Evolutionary conservation across 2,113 vertebrate species (phyloP), one percentile per base, ranked within the genome.

Genomic region (Rhinopomastus cyanomelas): DNA sequence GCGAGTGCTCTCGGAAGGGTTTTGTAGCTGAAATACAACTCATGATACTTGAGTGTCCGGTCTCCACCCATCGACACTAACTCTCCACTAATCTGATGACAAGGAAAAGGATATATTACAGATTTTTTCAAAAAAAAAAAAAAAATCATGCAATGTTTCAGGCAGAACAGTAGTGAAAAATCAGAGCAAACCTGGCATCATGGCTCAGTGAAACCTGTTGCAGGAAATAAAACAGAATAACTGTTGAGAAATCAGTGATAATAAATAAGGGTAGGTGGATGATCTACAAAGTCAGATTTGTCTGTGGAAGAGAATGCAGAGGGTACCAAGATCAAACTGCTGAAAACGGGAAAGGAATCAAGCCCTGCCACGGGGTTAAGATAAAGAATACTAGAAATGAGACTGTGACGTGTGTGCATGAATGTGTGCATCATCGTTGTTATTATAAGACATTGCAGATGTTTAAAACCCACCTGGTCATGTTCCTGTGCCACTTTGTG

Each of bases 191-290:
- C 12, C 17, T 39, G 77, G 36, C 51, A 12, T 13, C 1, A 3
- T 19, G 6, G 3, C 30, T 67, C 44, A 76, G 13, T 0, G 2
- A 78, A 71, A 6, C 8, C 21, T 49, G 2, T 27, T 84, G 30
- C 11, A 36, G 62, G 55, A 94, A 85, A 85, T 91, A 73, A 92
- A 87, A 85, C 51, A 85, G 75, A 92, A 65, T 85, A 87, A 61
- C 39, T 73, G 46, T 44, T 53, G 44, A 66, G 55, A 89, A 20
- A 75, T 65, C 49, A 65, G 21, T 61, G 27, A 69, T 44, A 26
- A 73, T 16, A 48, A 72, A 52, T 72, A 86, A n/a, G n/a, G n/a
- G n/a, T 72, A 49, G 23, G 85, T 12, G 88, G 44, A 21, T 12
- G 11, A 61, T 82, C 71, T 84, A 76, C 44, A 94, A 92, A 87